A percentile compares a stretch with the other conserved stretches of the same genome.
These are phyloP conservation scores for Picathartes gymnocephalus DNA, from an alignment of 2,113 vertebrate genomes.

Conservation along the genomic window DNA sequence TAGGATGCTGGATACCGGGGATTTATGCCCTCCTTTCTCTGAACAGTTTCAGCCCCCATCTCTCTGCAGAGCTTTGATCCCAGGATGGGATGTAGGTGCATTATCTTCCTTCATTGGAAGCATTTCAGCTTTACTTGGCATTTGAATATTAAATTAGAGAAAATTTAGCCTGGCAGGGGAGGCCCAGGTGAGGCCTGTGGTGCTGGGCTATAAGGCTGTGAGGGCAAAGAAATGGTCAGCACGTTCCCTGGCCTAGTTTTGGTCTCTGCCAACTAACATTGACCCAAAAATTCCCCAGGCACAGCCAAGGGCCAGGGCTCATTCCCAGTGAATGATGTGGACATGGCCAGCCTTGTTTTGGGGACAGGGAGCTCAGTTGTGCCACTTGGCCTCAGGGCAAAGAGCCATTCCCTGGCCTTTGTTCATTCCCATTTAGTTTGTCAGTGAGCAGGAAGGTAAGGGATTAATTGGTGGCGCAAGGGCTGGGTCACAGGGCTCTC, in stretches of 20 bases:
- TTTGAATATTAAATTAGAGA: neutral
- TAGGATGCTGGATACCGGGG: neutral
- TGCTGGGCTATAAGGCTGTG: neutral
- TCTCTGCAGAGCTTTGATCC: neutral
- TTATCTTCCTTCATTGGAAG: neutral
- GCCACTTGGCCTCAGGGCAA: neutral
- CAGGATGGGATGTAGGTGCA: neutral
- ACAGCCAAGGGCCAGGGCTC: neutral
- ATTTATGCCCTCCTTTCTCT: neutral
- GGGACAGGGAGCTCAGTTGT: neutral
- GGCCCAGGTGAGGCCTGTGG: neutral
- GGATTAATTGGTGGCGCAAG: neutral
- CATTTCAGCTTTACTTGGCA: neutral
- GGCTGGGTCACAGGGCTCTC: slow-evolving; percentile 2
- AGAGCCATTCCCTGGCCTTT: neutral
- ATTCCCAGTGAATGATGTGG: neutral
- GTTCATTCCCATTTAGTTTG: neutral
- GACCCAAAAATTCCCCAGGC: neutral
- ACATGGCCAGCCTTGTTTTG: neutral
- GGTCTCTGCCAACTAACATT: neutral
- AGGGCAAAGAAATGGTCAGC: neutral
- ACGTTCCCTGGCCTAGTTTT: neutral
- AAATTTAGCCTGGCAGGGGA: neutral
- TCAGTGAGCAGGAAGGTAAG: neutral
- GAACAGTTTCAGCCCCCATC: neutral